These are phyloP conservation scores for Parnassius mnemosyne DNA, from an alignment of 2,888 invertebrate species.

Conservation along the genomic window DNA sequence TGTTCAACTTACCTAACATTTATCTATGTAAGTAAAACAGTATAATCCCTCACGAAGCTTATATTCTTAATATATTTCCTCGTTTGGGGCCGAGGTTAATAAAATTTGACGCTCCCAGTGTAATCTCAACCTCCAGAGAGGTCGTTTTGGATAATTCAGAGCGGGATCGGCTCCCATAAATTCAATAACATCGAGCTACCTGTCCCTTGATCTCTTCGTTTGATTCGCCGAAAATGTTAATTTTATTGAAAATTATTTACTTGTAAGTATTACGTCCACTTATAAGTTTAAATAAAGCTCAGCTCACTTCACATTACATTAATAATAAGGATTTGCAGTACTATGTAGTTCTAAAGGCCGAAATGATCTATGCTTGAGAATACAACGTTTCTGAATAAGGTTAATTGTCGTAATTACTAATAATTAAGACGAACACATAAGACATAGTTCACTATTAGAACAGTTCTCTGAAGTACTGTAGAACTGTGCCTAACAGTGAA, in stretches of 20 bases:
- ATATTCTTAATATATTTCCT: conserved; percentile 11
- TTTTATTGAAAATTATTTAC: conserved; percentile 6
- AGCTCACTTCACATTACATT: no score
- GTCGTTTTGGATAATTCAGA: conserved; percentile 19
- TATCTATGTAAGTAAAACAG: background rate
- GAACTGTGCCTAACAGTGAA: no score
- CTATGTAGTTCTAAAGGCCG: no score
- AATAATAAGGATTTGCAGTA: no score
- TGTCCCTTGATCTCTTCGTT: conserved; percentile 21
- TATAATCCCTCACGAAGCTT: background rate
- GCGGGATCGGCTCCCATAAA: conserved; percentile 22
- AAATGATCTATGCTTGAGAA: no score
- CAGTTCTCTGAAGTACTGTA: no score
- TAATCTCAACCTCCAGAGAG: conserved; percentile 19
- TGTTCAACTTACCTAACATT: no score
- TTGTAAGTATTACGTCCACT: background rate
- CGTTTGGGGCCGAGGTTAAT: conserved; percentile 12
- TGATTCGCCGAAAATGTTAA: conserved; percentile 19
- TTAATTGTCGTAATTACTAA: no score
- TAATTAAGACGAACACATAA: no score
- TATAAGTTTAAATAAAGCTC: background rate
- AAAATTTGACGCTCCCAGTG: conserved; percentile 12
- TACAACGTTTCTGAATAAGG: no score
- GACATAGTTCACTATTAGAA: no score
- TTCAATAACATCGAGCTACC: conserved; percentile 24